These are phyloP conservation scores for Luscinia luscinia DNA, from an alignment of 2,797 vertebrate genomes.

Conservation along the genomic window DNA sequence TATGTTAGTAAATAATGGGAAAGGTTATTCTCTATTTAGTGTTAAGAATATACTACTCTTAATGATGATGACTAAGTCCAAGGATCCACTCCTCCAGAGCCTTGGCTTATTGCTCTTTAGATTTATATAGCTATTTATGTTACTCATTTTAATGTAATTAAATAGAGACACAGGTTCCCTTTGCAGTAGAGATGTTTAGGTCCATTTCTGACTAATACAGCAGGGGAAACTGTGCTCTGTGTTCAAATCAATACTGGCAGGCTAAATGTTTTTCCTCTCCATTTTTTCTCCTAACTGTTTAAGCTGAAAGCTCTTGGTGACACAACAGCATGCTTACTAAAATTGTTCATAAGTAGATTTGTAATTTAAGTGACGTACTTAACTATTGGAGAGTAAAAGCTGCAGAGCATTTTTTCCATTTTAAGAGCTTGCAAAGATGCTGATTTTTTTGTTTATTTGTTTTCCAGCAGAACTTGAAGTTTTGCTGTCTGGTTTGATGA, in stretches of 20 bases:
- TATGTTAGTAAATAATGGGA: not conserved
- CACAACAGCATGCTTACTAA: not conserved
- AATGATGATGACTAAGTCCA: not conserved
- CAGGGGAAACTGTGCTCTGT: not conserved
- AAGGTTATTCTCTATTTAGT: not conserved
- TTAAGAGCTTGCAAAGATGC: not conserved
- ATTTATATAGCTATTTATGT: not conserved
- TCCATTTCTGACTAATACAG: not conserved
- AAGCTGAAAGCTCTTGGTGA: not conserved
- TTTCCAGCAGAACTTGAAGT: not conserved
- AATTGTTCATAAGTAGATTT: not conserved
- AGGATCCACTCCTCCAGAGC: not conserved
- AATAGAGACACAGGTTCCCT: rapidly evolving
- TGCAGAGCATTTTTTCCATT: not conserved
- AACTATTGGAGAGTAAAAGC: not conserved
- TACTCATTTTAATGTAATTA: not conserved
- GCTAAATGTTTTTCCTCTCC: not conserved
- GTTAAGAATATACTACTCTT: not conserved
- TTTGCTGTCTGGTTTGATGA: not conserved
- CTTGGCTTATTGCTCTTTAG: not conserved
- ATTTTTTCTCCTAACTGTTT: not conserved
- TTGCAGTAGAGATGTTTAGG: not conserved
- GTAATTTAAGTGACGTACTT: not conserved
- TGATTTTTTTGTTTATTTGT: not conserved
- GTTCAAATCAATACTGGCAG: not conserved